phyloP scores from a whole-genome alignment of 2,797 vertebrate species.

The Selene dorsalis region DNA sequence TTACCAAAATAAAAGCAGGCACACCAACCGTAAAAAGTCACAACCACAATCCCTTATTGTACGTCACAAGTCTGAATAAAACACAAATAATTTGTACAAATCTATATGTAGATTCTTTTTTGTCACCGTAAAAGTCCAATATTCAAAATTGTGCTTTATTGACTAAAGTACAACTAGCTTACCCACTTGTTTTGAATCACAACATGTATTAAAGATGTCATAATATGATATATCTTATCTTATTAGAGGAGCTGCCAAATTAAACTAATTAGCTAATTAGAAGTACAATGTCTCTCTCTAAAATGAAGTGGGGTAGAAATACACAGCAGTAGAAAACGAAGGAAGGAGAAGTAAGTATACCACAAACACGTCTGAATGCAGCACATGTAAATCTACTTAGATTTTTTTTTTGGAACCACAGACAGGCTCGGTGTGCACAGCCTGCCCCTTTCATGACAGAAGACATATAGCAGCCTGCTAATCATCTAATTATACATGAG shows the following conservation, averaged over 20 bases:
- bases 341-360: background rate
- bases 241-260: background rate
- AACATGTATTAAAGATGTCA: too few species aligned
- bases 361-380: background rate
- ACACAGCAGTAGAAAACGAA: too few species aligned
- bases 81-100: background rate
- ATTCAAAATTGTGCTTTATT: background rate
- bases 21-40: background rate
- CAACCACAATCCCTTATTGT: too few species aligned
- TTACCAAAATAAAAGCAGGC: background rate
- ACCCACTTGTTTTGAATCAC: too few species aligned
- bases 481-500: conserved; percentile 40
- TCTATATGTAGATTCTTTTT: background rate
- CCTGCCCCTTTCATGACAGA: conserved; percentile 1
- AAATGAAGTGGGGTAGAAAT: background rate
- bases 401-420: background rate
- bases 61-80: too few species aligned
- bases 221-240: background rate
- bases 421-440: background rate
- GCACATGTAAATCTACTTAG: background rate
- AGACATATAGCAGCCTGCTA: conserved; percentile 15
- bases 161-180: background rate
- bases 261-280: background rate
- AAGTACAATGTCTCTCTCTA: background rate
- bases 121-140: background rate